Percentiles rank a stretch among this genome's conserved stretches.
Conservation (phyloP, 2,113 vertebrate genomes). For the Marcusenius ussheri region DNA sequence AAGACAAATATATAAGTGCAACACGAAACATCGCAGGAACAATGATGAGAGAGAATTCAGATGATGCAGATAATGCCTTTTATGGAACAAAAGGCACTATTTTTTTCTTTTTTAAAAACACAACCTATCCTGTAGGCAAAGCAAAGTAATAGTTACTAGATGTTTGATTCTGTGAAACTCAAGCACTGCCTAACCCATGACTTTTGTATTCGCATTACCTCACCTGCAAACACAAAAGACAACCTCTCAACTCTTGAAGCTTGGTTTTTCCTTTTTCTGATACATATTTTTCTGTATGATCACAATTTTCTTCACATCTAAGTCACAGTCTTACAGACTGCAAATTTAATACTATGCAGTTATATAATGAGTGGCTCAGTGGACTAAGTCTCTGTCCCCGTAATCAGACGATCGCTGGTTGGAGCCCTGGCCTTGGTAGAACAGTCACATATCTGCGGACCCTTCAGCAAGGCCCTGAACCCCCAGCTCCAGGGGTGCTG, state of each 20-base stretch:
- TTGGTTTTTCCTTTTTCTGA: neutral
- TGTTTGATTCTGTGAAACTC: neutral
- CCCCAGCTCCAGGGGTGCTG: too few relatives aligned
- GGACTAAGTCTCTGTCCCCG: too few relatives aligned
- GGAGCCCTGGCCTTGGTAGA: too few relatives aligned
- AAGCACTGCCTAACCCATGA: neutral
- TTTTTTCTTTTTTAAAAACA: neutral
- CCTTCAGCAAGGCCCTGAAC: too few relatives aligned
- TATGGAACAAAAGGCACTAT: neutral
- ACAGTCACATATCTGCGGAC: too few relatives aligned
- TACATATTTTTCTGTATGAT: neutral
- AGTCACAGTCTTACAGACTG: neutral
- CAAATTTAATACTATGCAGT: neutral
- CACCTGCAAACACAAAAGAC: neutral
- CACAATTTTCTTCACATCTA: neutral
- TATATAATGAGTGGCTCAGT: neutral
- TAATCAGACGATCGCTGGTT: too few relatives aligned
- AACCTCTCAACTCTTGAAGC: neutral
- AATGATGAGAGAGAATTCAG: neutral
- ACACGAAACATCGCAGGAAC: neutral
- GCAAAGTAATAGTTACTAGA: neutral
- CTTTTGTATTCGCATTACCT: neutral
- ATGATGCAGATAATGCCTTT: neutral
- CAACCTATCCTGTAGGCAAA: neutral
- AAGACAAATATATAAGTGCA: neutral